Base-by-base conservation (phyloP, 2,888 invertebrate species). In the Cerastoderma edule region DNA sequence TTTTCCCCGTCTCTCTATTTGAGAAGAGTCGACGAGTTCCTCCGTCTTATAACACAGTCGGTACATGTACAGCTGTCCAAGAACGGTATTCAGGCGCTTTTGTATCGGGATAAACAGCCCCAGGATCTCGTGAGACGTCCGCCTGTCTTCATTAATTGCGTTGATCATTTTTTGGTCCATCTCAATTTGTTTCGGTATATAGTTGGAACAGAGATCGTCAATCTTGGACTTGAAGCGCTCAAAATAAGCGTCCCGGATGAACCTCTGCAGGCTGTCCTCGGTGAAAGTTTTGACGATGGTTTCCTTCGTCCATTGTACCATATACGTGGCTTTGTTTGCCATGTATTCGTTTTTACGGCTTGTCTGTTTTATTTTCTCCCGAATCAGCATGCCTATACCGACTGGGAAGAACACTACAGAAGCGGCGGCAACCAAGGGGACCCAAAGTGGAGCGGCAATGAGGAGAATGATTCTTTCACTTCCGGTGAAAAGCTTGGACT, bases 341-440 rank as follows among this genome's bases (percentile, higher is more conserved):
- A 32, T 70, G 32, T 80, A 86, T 4, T 78, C 46, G 2, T 68
- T 75, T 16, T 75, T 28, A 39, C 72, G 73, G 35, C 66, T 63
- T 28, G 24, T 63, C 19, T 76, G 80, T 63, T 72, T 69, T 0
- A 83, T 22, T 10, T 64, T 66, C 48, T 86, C 82, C 16, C 75
- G 72, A 1, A 86, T 72, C 4, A 80, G 64, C 71, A 83, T 79
- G 5, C 79, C 83, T 10, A 82, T 35, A 6, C 81, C 83, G 0
- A 85, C 79, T 27, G 86, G 83, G 27, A 83, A 57, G 48, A 83
- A 84, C 19, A 86, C n/a, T 5, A 84, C 5, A 5, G 80, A 72
- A n/a, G 86, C 84, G 0, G 76, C 82, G 19, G 81, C 75, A 3
- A 84, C 83, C 48, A 84, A 56, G 16, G 86, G 86, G 8, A 86